phyloP scores from a whole-genome alignment of 1,140 invertebrate genomes.

The Drosophila equinoxialis region DNA sequence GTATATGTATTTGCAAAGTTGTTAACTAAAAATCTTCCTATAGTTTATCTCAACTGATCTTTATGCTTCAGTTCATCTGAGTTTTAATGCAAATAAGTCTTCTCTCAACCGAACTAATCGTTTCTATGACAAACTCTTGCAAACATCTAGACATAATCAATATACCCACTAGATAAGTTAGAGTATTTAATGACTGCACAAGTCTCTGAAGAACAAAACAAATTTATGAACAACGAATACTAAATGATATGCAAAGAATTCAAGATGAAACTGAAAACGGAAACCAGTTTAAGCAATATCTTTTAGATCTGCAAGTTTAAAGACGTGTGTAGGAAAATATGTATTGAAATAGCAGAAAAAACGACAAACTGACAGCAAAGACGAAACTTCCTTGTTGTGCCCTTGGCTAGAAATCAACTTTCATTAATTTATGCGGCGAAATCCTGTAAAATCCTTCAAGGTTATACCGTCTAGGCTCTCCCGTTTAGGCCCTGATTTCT shows the following conservation, averaged over 20 bases:
- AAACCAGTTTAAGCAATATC: slow-evolving; percentile 14
- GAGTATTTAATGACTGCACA: not conserved
- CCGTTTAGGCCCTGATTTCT: not conserved
- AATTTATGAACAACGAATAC: not conserved
- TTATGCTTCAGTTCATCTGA: too few relatives aligned
- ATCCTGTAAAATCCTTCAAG: slow-evolving; percentile 19
- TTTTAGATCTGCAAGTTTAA: slow-evolving; percentile 5
- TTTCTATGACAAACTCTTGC: not conserved
- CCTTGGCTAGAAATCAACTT: slow-evolving; percentile 42
- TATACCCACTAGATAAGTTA: not conserved
- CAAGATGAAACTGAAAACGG: slow-evolving; percentile 7
- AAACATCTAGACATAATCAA: not conserved
- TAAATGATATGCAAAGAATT: slow-evolving; percentile 7
- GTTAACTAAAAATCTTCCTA: too few relatives aligned
- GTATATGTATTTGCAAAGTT: too few relatives aligned
- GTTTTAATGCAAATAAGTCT: too few relatives aligned
- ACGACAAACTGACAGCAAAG: not conserved
- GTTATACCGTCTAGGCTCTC: slow-evolving; percentile 5
- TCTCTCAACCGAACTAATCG: too few relatives aligned
- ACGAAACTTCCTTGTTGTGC: slow-evolving; percentile 1
- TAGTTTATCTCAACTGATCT: too few relatives aligned
- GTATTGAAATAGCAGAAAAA: not conserved
- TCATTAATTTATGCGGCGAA: slow-evolving; percentile 4
- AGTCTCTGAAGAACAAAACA: not conserved
- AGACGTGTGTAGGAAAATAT: not conserved